Conservation (phyloP, 2,888 invertebrate genomes). For the Hydriomena furcata region DNA sequence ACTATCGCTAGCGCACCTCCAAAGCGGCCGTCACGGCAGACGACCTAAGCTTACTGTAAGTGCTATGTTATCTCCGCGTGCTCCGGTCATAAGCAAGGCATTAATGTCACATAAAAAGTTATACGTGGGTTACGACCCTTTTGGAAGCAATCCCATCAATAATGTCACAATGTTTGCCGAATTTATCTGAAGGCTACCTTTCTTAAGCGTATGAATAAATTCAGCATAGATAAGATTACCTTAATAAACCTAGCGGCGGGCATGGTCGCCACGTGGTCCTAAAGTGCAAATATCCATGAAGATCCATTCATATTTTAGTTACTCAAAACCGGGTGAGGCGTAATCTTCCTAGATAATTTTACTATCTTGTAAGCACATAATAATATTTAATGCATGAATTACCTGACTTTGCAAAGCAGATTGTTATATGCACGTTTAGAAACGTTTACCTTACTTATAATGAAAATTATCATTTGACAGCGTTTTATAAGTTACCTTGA, state of each 20-base stretch:
- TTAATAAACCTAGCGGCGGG: conserved; percentile 62
- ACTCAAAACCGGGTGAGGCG: conserved; percentile 68
- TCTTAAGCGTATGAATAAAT: conserved; percentile 68
- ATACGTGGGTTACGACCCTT: conserved; percentile 71
- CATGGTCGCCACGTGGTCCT: conserved; percentile 71
- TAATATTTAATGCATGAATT: conserved; percentile 64
- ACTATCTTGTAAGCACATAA: conserved; percentile 60
- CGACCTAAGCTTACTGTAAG: conserved; percentile 83
- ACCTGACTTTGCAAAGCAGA: conserved; percentile 74
- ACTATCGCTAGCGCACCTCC: conserved; percentile 73
- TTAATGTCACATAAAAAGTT: conserved; percentile 77
- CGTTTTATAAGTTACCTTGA: conserved; percentile 18
- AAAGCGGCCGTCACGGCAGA: conserved; percentile 72
- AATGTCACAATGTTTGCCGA: conserved; percentile 53
- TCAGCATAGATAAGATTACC: conserved; percentile 53
- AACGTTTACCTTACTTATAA: conserved; percentile 13
- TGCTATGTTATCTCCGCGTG: conserved; percentile 83
- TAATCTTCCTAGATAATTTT: conserved; percentile 56
- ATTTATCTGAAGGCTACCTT: conserved; percentile 64
- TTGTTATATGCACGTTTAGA: conserved; percentile 63
- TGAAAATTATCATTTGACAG: neutral
- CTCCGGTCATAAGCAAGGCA: conserved; percentile 81
- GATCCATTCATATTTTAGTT: conserved; percentile 67
- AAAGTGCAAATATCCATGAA: conserved; percentile 62
- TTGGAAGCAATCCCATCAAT: conserved; percentile 70